Conservation (phyloP, 2,113 vertebrate species). For the Sclerurus mexicanus region DNA sequence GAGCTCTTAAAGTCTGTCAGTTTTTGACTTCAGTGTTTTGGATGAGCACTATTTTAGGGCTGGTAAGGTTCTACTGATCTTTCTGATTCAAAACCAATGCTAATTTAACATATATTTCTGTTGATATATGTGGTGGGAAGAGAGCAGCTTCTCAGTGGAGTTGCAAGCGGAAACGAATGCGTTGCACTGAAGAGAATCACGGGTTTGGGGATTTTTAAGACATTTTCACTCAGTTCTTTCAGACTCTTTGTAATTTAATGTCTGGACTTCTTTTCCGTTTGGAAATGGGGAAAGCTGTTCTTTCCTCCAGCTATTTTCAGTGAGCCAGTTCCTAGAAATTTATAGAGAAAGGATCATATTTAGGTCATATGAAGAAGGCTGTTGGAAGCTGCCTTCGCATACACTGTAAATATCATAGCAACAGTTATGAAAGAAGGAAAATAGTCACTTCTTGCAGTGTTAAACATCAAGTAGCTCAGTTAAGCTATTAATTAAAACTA, state of each 20-base stretch:
- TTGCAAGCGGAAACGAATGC: not conserved
- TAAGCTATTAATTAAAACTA: conserved; percentile 45
- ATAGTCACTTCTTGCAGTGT: not conserved
- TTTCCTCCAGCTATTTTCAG: conserved; percentile 62
- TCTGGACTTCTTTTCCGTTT: conserved; percentile 3
- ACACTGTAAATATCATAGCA: conserved; percentile 52
- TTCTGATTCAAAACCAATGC: not conserved
- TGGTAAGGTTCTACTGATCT: not conserved
- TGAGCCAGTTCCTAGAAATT: conserved; percentile 54
- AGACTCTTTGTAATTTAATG: not conserved
- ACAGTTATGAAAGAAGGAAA: conserved; percentile 9
- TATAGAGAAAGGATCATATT: conserved; percentile 66
- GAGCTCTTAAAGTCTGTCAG: not conserved
- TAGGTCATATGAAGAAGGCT: conserved; percentile 63
- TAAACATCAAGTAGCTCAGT: not conserved
- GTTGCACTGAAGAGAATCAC: not conserved
- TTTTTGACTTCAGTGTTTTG: not conserved
- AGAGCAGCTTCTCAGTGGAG: not conserved
- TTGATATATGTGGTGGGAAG: not conserved
- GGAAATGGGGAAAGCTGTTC: not conserved
- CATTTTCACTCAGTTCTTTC: not conserved
- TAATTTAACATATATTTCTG: not conserved
- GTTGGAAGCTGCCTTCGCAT: conserved; percentile 51
- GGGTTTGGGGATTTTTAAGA: not conserved
- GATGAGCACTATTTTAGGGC: not conserved